A percentile compares a stretch with the other conserved stretches of the same genome.
phyloP scores from a whole-genome alignment of 2,113 vertebrate species.

The Arenaria interpres region DNA sequence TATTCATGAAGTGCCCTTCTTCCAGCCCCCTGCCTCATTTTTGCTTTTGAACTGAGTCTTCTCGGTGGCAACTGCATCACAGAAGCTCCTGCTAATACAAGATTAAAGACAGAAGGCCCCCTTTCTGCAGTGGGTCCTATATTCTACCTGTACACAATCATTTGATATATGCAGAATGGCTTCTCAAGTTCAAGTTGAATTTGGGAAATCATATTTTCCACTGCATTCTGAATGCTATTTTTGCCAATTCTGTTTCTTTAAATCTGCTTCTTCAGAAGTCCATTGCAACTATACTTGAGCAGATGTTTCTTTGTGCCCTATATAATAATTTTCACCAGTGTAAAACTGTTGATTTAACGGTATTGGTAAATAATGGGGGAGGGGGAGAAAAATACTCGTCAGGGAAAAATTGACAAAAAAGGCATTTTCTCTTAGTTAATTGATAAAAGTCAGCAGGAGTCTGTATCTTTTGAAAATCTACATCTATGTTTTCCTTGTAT shows the following conservation, averaged over 20 bases:
- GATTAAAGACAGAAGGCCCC: background rate
- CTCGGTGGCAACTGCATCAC: background rate
- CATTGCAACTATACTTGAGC: background rate
- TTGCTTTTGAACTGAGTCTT: background rate
- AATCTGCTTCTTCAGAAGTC: background rate
- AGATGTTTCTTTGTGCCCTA: background rate
- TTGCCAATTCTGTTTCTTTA: background rate
- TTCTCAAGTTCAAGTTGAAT: background rate
- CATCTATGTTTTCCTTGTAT: background rate
- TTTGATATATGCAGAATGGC: background rate
- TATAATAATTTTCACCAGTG: background rate
- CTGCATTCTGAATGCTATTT: background rate
- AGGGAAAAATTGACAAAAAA: background rate
- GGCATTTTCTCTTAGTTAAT: background rate
- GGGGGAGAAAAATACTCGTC: background rate
- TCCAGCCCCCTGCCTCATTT: background rate
- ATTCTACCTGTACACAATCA: background rate
- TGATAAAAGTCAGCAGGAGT: background rate
- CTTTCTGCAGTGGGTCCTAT: background rate
- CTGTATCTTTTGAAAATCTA: background rate
- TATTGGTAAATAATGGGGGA: background rate
- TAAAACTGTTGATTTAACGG: background rate
- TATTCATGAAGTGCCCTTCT: background rate
- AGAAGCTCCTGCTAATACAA: background rate
- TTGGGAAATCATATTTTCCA: background rate